Evolutionary conservation across 2,888 invertebrate species (phyloP).

Genomic region (Meteorus cinctellus): DNA sequence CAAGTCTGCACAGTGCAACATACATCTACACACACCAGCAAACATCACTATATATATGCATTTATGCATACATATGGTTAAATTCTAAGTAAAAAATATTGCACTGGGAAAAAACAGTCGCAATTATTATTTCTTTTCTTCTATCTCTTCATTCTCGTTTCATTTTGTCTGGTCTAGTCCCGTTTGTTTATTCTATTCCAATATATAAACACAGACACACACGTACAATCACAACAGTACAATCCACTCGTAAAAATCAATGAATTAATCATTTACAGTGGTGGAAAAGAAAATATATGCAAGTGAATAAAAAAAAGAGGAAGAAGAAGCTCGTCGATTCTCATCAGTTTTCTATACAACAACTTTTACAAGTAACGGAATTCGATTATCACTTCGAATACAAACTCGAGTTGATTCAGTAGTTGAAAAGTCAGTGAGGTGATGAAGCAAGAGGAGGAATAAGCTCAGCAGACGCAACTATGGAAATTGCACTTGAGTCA

Average conservation of each 20-base stretch:
- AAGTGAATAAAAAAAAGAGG: neutral
- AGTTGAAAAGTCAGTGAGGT: neutral
- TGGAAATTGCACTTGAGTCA: neutral
- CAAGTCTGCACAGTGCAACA: neutral
- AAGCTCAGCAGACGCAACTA: neutral
- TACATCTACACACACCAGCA: neutral
- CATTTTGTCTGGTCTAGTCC: neutral
- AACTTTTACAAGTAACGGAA: neutral
- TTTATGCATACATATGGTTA: neutral
- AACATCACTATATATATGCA: neutral
- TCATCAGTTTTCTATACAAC: neutral
- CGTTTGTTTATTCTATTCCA: neutral
- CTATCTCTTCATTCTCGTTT: neutral
- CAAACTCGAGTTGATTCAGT: conserved; percentile 1
- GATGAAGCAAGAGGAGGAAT: neutral
- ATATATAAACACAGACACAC: neutral
- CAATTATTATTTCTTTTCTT: conserved; percentile 13
- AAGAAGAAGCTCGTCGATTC: neutral
- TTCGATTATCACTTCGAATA: conserved; percentile 1
- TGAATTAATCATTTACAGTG: neutral
- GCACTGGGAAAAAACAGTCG: neutral
- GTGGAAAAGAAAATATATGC: neutral
- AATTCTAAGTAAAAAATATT: neutral
- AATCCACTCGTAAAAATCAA: conserved; percentile 10
- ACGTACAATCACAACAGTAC: neutral